Conservation (phyloP, 2,888 invertebrate genomes). For the Melanostoma scalare region DNA sequence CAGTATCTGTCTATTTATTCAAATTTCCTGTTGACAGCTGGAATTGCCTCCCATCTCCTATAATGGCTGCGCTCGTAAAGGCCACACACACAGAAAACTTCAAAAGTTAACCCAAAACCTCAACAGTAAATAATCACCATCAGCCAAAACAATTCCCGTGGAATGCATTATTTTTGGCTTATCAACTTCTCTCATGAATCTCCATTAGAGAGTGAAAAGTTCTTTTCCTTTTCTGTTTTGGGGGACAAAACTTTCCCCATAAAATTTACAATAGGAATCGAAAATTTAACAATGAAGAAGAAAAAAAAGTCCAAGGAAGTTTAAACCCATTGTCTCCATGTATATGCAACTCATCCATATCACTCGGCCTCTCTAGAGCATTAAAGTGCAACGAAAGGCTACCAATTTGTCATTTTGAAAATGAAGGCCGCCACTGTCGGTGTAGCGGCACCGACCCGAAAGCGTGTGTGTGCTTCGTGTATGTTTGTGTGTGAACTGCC, state of each 20-base stretch:
- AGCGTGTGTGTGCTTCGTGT: neutral
- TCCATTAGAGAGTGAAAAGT: conserved; percentile 54
- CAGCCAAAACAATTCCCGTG: conserved; percentile 31
- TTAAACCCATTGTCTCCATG: conserved; percentile 52
- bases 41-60: neutral
- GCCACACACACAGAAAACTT: conserved; percentile 9
- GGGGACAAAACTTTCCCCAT: conserved; percentile 43
- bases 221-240: conserved; percentile 15
- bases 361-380: conserved; percentile 65
- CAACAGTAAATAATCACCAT: conserved; percentile 37
- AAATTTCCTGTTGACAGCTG: conserved; percentile 13
- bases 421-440: conserved; percentile 61
- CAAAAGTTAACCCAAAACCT: conserved; percentile 14
- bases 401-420: conserved; percentile 72
- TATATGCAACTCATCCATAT: conserved; percentile 66
- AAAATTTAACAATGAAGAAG: neutral
- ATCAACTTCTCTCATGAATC: conserved; percentile 56
- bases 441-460: neutral
- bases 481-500: conserved; percentile 11
- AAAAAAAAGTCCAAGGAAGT: conserved; percentile 22
- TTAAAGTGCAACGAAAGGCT: conserved; percentile 72
- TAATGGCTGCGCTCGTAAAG: neutral
- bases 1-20: conserved; percentile 3
- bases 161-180: conserved; percentile 49
- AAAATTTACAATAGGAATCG: conserved; percentile 23